Base-by-base conservation (phyloP, 2,888 invertebrate genomes). In the Brachypterus glaber region DNA sequence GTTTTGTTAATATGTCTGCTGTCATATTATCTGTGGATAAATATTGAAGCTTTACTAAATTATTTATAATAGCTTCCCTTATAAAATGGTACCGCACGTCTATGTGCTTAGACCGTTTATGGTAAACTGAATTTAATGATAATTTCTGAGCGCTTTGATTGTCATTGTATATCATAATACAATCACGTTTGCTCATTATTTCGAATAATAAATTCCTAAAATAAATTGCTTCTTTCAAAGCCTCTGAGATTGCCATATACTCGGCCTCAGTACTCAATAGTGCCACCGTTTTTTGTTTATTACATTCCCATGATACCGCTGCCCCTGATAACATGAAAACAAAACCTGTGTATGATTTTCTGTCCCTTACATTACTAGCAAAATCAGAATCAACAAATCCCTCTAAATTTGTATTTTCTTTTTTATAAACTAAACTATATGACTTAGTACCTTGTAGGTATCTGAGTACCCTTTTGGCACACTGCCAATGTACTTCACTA, bases 61-160 rank as follows among this genome's bases (percentile, higher is more conserved):
- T 21, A 21, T 21, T 9, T 7, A 7, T 21, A 7, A 21, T 9
- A 9, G 21, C 21, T 7, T 21, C 21, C 9, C 21, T 21, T 7
- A 21, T 29, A 12, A 30, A 51, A 44, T 34, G 30, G 40, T 17
- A 49, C 15, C 39, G 30, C 14, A 44, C 33, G 27, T 40, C 48
- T 25, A 52, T 47, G 27, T 48, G 43, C 33, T 50, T 50, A n/a
- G 33, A 39, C 11, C 44, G 31, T 29, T 47, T 43, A 37, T 36
- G 52, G 29, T 37, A 49, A 35, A 36, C 46, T 37, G 31, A 51
- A 46, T 40, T 53, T 39, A 40, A 52, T 39, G 33, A 48, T 38
- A 39, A 41, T 40, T 35, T 48, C 34, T 37, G 50, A 35, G 50
- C 46, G 35, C 44, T 46, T 9, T 39, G 37, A 33, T 50, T 46